These are phyloP conservation scores for Meloe dianella DNA, from an alignment of 2,888 invertebrate species.

Conservation along the genomic window DNA sequence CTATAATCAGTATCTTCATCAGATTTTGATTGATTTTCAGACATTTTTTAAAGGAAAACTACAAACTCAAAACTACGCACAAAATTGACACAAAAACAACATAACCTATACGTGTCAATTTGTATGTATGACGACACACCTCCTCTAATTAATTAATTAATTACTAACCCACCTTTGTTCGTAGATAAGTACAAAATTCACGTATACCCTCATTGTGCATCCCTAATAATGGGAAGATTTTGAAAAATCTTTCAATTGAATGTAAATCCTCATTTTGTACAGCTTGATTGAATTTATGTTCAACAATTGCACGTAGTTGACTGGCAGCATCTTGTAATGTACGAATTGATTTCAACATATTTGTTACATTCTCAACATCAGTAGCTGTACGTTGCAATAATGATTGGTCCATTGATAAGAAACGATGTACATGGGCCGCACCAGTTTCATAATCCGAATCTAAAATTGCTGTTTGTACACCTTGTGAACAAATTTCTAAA, in stretches of 20 bases:
- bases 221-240: slow-evolving; percentile 93
- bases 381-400: slow-evolving; percentile 77
- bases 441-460: slow-evolving; percentile 97
- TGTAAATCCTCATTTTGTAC: slow-evolving; percentile 86
- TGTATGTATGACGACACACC: neutral
- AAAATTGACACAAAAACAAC: neutral
- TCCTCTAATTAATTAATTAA: neutral
- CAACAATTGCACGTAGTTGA: slow-evolving; percentile 73
- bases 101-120: neutral
- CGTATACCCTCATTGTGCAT: slow-evolving; percentile 89
- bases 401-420: slow-evolving; percentile 90
- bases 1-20: slow-evolving; percentile 6
- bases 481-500: slow-evolving; percentile 93
- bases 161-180: slow-evolving; percentile 75
- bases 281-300: slow-evolving; percentile 88
- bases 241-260: slow-evolving; percentile 93
- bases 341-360: slow-evolving; percentile 73
- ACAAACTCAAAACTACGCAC: slow-evolving; percentile 3
- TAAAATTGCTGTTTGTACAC: slow-evolving; percentile 92
- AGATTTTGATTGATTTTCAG: neutral
- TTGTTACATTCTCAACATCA: slow-evolving; percentile 75
- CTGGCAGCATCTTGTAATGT: slow-evolving; percentile 78
- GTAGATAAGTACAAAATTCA: slow-evolving; percentile 86
- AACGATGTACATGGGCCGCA: slow-evolving; percentile 93
- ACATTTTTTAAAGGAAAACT: slow-evolving; percentile 1